These are phyloP conservation scores for Octopus sinensis DNA, from an alignment of 1,140 invertebrate species.

Conservation along the genomic window DNA sequence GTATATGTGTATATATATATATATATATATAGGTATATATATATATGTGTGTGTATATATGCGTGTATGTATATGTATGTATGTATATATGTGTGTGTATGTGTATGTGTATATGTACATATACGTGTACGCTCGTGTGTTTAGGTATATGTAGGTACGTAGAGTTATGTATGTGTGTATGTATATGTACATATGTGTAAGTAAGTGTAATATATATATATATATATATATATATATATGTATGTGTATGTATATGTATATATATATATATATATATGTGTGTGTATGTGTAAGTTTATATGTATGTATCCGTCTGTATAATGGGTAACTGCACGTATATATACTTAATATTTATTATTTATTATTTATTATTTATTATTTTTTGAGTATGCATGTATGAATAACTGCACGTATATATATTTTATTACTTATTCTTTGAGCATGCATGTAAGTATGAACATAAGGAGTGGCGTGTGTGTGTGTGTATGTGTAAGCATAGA, in stretches of 20 bases:
- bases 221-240: constrained; percentile 10
- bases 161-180: constrained; percentile 5
- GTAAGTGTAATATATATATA: not conserved
- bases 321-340: not conserved
- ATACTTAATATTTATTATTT: not conserved
- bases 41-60: not conserved
- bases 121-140: not conserved
- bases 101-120: not conserved
- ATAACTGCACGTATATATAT: too few relatives aligned
- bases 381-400: too few relatives aligned
- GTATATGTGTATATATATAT: not conserved
- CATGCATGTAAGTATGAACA: too few relatives aligned
- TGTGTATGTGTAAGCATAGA: not conserved
- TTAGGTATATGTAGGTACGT: not conserved
- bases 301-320: not conserved
- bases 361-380: too few relatives aligned
- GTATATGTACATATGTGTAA: not conserved
- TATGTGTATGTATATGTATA: not conserved
- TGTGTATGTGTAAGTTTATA: not conserved
- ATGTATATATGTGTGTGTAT: not conserved
- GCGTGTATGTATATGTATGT: not conserved
- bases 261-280: not conserved
- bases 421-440: too few relatives aligned
- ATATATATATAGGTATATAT: not conserved
- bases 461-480: too few relatives aligned